Percentiles rank a stretch among this genome's conserved stretches.
Evolutionary conservation across 2,113 vertebrate species (phyloP).

Genomic region (Boulengeromyrus knoepffleri): DNA sequence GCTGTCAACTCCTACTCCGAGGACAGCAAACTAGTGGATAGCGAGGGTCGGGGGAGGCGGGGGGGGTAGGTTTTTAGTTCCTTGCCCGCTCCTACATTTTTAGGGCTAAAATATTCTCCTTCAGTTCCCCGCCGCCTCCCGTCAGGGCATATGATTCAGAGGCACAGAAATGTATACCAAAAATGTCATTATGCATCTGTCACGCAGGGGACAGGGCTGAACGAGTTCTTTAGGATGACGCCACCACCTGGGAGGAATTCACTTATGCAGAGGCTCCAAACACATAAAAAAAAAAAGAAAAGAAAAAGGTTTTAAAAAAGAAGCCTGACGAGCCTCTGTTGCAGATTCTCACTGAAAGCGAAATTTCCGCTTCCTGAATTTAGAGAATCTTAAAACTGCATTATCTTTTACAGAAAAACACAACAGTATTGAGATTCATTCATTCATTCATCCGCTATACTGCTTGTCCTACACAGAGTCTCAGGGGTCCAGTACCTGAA

Average conservation of each 20-base stretch:
- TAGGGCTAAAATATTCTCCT: not conserved
- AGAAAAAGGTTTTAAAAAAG: not conserved
- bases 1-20: not conserved
- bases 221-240: not conserved
- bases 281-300: not conserved
- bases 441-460: not conserved
- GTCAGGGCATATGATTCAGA: slow-evolving; percentile 1
- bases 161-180: not conserved
- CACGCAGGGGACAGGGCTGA: not conserved
- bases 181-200: slow-evolving; percentile 4
- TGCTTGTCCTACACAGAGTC: not conserved
- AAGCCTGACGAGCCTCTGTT: not conserved
- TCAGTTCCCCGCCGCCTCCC: not conserved
- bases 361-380: not conserved
- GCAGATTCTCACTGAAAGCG: not conserved
- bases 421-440: not conserved
- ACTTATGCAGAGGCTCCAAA: not conserved
- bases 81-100: not conserved
- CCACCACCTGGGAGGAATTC: not conserved
- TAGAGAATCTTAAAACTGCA: not conserved
- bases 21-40: not conserved
- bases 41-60: not conserved
- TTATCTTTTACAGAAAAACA: not conserved
- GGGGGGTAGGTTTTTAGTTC: not conserved
- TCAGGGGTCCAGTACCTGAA: not conserved